Base-by-base conservation (phyloP, 2,888 invertebrate species). In the Drosophila ezoana region DNA sequence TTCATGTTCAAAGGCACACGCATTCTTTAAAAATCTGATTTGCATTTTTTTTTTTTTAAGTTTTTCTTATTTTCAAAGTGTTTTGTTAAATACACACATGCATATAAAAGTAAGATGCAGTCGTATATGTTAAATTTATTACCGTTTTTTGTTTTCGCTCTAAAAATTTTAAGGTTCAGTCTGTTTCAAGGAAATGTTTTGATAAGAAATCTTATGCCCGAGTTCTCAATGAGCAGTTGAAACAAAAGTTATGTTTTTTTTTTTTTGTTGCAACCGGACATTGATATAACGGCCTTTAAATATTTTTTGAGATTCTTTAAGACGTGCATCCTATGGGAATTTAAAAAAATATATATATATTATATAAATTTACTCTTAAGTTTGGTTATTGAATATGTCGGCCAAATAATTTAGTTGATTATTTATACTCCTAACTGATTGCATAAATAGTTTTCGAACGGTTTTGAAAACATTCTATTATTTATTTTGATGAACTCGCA, bases 291-390 rank as follows among this genome's bases (percentile, higher is more conserved):
- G 57, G 61, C 48, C 37, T 13, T 47, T 76, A 23, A 66, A 71
- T 58, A 52, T 69, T 79, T 49, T 70, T 86, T 91, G 91, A 91
- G 91, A 91, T 91, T 91, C 91, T 81, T 89, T 80, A 82, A 81
- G 81, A 90, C 85, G 84, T 89, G 82, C 81, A 85, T 74, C 63
- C 57, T 61, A 60, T 76, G 63, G 56, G 40, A 81, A 64, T 63
- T 74, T 68, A 43, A 71, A 75, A 74, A 60, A 73, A 67, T 64
- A 76, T 67, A 69, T 65, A 62, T 58, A 63, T 76, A 65, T 72
- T 60, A 47, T 72, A 62, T 71, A 44, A 45, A 14, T 54, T 65
- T 57, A 70, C 47, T 60, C 57, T 44, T 70, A 62, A 60, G 65
- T 68, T 81, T 68, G 67, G 67, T 73, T 76, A 66, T 68, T 79